Base-by-base conservation (phyloP, 2,888 invertebrate genomes). In the Pyrgus malvae region DNA sequence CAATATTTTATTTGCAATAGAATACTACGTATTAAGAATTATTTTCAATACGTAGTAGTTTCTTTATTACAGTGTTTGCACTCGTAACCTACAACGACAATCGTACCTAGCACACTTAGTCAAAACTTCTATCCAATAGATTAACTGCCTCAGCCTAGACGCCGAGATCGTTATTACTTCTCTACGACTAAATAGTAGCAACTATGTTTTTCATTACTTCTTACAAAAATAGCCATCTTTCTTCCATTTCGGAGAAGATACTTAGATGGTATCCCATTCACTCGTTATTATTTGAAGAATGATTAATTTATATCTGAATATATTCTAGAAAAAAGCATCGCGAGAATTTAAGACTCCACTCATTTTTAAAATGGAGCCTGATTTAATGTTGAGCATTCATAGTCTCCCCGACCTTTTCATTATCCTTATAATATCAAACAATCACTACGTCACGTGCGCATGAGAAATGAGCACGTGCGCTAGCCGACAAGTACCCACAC, bases 401-500 rank as follows among this genome's bases (percentile, higher is more conserved):
- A 33, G 11, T 42, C 46, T 40, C 46, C 46, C 23, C 46, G 19
- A 41, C 23, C 29, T 54, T 33, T 25, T 40, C 40, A 54, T 48
- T 40, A 41, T 54, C 48, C 46, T 27, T 41, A 54, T 48, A 54
- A 46, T 54, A 54, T 54, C 46, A 54, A 33, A 54, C 53, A 45
- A 40, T 40, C 53, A 53, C 54, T 46, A 41, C 33, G 31, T 33
- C 38, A 46, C 12, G 33, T 14, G 9, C n/a, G 1, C 19, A 6
- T 2, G 11, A 23, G 23, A 38, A n/a, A n/a, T n/a, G n/a, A 17
- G 48, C 35, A n/a, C 17, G 29, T 7, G 53, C 16, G 16, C 14
- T 7, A 1, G 33, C 49, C 49, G 31, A 33, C 48, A 23, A 35
- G 25, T 48, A 31, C 49, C 49, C 37, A 53, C 53, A 37, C 27